phyloP scores from a whole-genome alignment of 1,140 invertebrate genomes.

The Zaprionus ornatus region DNA sequence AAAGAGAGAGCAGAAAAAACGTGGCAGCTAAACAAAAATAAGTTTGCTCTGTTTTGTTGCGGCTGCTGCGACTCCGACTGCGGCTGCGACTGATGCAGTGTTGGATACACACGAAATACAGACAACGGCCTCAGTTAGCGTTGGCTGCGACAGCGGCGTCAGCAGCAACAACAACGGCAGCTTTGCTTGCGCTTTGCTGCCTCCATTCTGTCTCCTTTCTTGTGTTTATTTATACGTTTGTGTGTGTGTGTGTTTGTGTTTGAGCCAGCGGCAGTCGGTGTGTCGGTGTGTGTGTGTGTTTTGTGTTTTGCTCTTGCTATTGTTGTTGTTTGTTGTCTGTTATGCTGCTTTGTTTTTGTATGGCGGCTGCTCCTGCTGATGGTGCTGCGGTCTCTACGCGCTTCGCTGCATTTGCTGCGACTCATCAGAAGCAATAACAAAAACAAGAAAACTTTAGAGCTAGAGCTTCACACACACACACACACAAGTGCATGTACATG shows the following conservation, averaged over 20 bases:
- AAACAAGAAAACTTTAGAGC: conserved; percentile 25
- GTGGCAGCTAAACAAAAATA: conserved; percentile 72
- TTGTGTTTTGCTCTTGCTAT: conserved; percentile 22
- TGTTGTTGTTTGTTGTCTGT: conserved; percentile 52
- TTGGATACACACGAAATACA: conserved; percentile 66
- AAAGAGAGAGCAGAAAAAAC: conserved; percentile 52
- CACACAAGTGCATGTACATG: not conserved
- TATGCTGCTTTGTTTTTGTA: conserved; percentile 41
- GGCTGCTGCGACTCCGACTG: conserved; percentile 28
- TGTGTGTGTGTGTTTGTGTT: conserved; percentile 31
- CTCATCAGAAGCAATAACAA: conserved; percentile 32
- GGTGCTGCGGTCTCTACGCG: conserved; percentile 21
- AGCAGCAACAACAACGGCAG: conserved; percentile 17
- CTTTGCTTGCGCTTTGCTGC: conserved; percentile 37
- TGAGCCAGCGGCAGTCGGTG: conserved; percentile 32
- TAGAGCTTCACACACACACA: not conserved
- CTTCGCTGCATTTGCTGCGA: conserved; percentile 40
- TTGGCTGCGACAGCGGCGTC: conserved; percentile 2
- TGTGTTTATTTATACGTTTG: conserved; percentile 32
- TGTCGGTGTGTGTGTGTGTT: conserved; percentile 35
- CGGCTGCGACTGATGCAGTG: conserved; percentile 35
- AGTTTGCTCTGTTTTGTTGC: conserved; percentile 47
- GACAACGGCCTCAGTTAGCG: conserved; percentile 44
- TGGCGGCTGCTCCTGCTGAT: conserved; percentile 12
- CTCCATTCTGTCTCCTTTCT: conserved; percentile 50